A percentile compares a stretch with the other conserved stretches of the same genome.
Evolutionary conservation across 2,113 vertebrate genomes (phyloP).

Genomic region (Hydropotes inermis): DNA sequence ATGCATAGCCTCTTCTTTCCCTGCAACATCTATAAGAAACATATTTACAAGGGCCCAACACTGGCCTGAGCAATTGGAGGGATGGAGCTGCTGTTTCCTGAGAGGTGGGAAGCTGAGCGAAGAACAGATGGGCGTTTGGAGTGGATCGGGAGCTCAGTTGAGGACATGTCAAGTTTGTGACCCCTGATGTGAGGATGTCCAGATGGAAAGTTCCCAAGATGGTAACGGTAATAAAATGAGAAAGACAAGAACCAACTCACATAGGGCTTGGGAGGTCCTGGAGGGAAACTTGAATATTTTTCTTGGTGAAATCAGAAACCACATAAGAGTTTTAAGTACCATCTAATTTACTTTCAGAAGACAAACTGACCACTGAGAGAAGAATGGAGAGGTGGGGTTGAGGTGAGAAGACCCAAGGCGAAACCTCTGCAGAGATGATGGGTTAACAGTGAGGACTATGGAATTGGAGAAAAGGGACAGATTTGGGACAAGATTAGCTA

Average conservation of each 20-base stretch:
- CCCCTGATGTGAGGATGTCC: not conserved
- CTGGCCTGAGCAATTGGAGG: not conserved
- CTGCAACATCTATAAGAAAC: not conserved
- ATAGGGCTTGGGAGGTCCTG: not conserved
- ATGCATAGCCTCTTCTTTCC: too few relatives aligned
- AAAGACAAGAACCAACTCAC: not conserved
- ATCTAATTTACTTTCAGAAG: not conserved
- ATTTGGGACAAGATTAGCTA: not conserved
- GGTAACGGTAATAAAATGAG: not conserved
- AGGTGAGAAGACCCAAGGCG: fast-evolving
- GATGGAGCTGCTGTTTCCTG: not conserved
- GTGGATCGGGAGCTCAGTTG: not conserved
- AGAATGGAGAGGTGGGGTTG: not conserved
- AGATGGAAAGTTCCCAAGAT: not conserved
- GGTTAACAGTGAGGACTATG: not conserved
- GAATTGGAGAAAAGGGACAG: not conserved
- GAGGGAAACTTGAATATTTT: not conserved
- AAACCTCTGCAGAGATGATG: not conserved
- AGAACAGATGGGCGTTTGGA: not conserved
- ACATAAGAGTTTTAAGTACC: not conserved
- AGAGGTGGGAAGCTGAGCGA: not conserved
- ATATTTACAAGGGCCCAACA: too few relatives aligned
- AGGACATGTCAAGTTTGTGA: not conserved
- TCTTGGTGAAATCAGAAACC: not conserved
- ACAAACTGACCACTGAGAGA: not conserved